Base-by-base conservation (phyloP, 2,797 vertebrate genomes). In the Tamandua tetradactyla region DNA sequence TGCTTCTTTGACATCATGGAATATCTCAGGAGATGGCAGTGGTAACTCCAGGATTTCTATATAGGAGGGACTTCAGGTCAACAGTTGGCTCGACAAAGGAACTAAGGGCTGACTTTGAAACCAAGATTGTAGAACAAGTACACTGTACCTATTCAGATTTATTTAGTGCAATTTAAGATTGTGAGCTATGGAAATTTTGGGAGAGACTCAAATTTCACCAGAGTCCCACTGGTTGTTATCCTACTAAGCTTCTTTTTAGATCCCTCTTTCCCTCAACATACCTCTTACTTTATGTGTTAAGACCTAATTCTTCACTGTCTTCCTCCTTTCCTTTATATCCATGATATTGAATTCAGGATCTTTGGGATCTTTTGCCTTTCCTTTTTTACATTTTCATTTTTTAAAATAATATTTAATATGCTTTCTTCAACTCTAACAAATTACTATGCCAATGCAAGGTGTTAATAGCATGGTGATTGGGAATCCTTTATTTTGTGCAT, bases 311-410 rank as follows among this genome's bases (percentile, higher is more conserved):
- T 32, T 69, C 17, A 11, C 25, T 18, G 11, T 61, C 27, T 37
- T 59, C 5, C 11, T 82, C 82, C 22, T 68, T 86, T 30, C 25
- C 62, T 14, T 93, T 25, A 66, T 18, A 32, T 1, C 47, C 30
- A 23, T 27, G n/a, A 52, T 25, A 20, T 6, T 62, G 40, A 79
- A 96, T 47, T 57, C 52, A 86, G 23, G 20, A n/a, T 87, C 32
- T 94, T 93, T 15, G 57, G 44, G 9, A 7, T 35, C 23, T 61
- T 68, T 35, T 64, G 91, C 42, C 37, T 85, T 92, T 78, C 5
- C 30, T 59, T 81, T n/a, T 86, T 57, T 1, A 61, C 47, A 40
- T 23, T 83, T 89, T 80, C 32, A 62, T 20, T 89, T 59, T 78
- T 32, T 62, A 64, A 81, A 86, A 15, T 68, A 93, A 66, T 66